Evolutionary conservation across 2,888 invertebrate species (phyloP), one percentile per base, ranked within the genome.

Genomic region (Sinopyrophorus schimmeli): DNA sequence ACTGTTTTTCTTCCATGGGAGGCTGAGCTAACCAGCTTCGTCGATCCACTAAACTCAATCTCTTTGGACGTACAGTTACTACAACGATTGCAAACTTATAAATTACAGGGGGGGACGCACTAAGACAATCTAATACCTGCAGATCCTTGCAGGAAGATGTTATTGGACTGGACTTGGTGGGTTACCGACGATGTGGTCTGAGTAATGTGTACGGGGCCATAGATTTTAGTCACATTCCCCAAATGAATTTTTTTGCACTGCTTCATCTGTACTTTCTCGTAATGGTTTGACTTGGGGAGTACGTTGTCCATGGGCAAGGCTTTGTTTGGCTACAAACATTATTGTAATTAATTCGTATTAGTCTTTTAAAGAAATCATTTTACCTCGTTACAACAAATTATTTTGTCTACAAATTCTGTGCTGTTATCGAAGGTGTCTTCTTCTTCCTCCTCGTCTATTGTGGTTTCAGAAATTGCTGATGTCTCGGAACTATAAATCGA

Each of bases 1-100:
- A 61, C 2, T 64, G 54, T 3, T 68, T 58, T 39, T 70, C 70
- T 17, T 69, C 70, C 44, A 74, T 60, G 3, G 77, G 74, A 14
- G 65, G 70, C 57, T 77, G 77, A 5, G 77, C 77, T 30, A 78
- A 58, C 79, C 79, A 79, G 34, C 69, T 68, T 31, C 66, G 62
- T 6, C 77, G 66, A 7, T 70, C 62, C 10, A 76, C 48, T 6
- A 74, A 70, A 16, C 46, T 44, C n/a, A 53, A 9, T 1, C 27
- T 24, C 21, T 2, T 16, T 9, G 35, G 3, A 11, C 24, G 16
- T 1, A 27, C 5, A 5, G 28, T 26, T 11, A 14, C 44, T 44
- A 28, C 9, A 35, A 32, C n/a, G n/a, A n/a, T n/a, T n/a, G n/a
- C n/a, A n/a, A n/a, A n/a, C n/a, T n/a, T 10, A 23, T 24, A 37